Evolutionary conservation across 1,140 invertebrate species (phyloP).

Genomic region (Cydia pomonella): DNA sequence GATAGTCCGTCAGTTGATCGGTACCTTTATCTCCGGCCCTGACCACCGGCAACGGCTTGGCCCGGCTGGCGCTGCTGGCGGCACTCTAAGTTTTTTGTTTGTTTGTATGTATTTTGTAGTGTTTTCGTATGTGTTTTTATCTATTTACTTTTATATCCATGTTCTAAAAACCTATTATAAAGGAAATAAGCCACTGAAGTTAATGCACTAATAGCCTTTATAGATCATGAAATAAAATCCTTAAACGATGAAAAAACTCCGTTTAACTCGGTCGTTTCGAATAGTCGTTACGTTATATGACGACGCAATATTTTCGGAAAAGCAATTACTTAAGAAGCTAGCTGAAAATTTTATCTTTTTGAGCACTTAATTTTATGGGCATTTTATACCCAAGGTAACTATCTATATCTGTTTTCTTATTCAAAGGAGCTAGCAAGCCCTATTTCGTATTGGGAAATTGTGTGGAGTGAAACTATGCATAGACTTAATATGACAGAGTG

Average conservation of each 20-base stretch:
- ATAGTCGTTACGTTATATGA: not conserved
- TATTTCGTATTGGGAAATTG: not conserved
- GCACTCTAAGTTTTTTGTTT: too few relatives aligned
- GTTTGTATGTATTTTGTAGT: too few relatives aligned
- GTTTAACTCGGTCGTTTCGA: not conserved
- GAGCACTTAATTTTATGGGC: not conserved
- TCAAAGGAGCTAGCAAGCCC: not conserved
- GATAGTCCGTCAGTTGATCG: too few relatives aligned
- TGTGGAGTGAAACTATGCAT: too few relatives aligned
- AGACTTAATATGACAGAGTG: too few relatives aligned
- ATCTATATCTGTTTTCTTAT: not conserved
- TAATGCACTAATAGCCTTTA: not conserved
- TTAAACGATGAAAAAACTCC: not conserved
- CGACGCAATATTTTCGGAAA: not conserved
- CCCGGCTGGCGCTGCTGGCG: too few relatives aligned
- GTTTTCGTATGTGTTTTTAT: too few relatives aligned
- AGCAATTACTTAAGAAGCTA: constrained; percentile 1
- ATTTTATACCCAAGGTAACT: not conserved
- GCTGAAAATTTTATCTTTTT: not conserved
- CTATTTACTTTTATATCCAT: too few relatives aligned
- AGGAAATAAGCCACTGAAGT: not conserved
- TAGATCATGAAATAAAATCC: constrained; percentile 5
- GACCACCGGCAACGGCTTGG: too few relatives aligned
- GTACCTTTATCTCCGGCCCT: too few relatives aligned
- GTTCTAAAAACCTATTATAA: too few relatives aligned